Percentiles rank a stretch among this genome's conserved stretches.
These are phyloP conservation scores for Drosophila meridionalis DNA, from an alignment of 2,888 invertebrate genomes.

Conservation along the genomic window DNA sequence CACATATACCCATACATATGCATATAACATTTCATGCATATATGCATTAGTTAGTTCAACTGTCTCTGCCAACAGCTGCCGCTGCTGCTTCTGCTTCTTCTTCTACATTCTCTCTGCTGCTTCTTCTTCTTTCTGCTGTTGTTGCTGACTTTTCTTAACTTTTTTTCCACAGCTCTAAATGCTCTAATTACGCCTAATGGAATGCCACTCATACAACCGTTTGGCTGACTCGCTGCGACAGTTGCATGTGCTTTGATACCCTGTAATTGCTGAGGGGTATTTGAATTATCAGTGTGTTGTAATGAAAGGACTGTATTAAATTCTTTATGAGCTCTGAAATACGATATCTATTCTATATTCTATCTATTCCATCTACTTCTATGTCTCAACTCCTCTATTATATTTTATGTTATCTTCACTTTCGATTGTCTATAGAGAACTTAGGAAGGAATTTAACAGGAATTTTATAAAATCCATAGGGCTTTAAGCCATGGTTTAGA, in stretches of 20 bases:
- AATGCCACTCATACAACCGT: constrained; percentile 57
- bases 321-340: background rate
- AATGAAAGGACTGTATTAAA: background rate
- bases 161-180: constrained; percentile 70
- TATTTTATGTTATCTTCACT: too few species aligned
- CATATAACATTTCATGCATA: constrained; percentile 25
- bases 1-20: constrained; percentile 8
- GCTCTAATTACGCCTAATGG: constrained; percentile 81
- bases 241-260: constrained; percentile 24
- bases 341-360: background rate
- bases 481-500: too few species aligned
- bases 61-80: constrained; percentile 14
- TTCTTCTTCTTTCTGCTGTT: constrained; percentile 32
- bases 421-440: too few species aligned
- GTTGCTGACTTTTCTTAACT: constrained; percentile 68
- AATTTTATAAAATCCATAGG: too few species aligned
- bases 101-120: constrained; percentile 33
- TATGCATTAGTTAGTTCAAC: constrained; percentile 24
- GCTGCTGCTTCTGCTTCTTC: constrained; percentile 28
- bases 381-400: too few species aligned
- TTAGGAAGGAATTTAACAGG: too few species aligned
- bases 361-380: background rate
- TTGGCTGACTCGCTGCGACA: constrained; percentile 17
- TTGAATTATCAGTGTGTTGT: background rate
- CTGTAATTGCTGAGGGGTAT: background rate